Conservation (phyloP, 2,113 vertebrate genomes). For the Chaetura pelagica region DNA sequence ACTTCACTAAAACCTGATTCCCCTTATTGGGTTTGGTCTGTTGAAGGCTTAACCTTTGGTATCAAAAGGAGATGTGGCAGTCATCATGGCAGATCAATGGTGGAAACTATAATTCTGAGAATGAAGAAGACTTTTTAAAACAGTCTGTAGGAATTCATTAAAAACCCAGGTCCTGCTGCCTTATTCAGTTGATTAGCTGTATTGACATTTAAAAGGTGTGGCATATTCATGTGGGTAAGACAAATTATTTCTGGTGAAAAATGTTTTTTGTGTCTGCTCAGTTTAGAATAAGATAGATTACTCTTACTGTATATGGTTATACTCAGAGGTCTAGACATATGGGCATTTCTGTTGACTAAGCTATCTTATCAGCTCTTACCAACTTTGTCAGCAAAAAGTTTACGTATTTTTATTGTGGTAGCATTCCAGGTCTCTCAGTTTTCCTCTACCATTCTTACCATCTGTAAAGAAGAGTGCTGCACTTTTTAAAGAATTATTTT, state of each 20-base stretch:
- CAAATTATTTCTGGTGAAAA: background rate
- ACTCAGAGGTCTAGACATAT: slow-evolving; percentile 60
- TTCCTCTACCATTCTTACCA: slow-evolving; percentile 7
- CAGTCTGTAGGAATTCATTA: background rate
- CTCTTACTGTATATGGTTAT: slow-evolving; percentile 30
- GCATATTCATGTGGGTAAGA: background rate
- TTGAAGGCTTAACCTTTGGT: background rate
- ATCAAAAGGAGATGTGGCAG: background rate
- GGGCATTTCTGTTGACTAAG: slow-evolving; percentile 55
- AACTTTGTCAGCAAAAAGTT: slow-evolving; percentile 34
- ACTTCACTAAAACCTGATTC: background rate
- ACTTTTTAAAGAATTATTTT: background rate
- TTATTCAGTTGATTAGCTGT: background rate
- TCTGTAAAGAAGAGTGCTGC: background rate
- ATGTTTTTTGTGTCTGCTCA: slow-evolving; percentile 39
- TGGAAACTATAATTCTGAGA: background rate
- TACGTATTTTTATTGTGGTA: background rate
- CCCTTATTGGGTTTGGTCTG: background rate
- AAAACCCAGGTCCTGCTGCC: background rate
- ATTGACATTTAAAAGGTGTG: background rate
- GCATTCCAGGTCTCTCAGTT: background rate
- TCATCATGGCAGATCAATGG: background rate
- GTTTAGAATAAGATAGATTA: slow-evolving; percentile 62
- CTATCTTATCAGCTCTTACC: background rate
- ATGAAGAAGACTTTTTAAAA: background rate